Evolutionary conservation across 2,797 vertebrate genomes (phyloP).

Genomic region (Acanthurus tractus): DNA sequence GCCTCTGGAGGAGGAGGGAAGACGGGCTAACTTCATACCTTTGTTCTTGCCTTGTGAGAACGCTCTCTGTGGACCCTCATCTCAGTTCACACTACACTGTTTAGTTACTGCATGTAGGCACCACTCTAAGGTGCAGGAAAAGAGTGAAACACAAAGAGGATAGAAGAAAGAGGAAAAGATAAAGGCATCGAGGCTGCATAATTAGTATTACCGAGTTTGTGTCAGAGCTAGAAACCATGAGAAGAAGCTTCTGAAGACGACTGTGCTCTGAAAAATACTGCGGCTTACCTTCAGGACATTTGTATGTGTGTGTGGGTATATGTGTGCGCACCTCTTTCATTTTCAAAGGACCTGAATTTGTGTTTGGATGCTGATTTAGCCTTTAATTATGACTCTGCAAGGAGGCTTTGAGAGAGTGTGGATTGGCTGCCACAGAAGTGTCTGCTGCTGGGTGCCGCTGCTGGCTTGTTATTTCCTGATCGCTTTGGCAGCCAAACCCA

Average conservation of each 20-base stretch:
- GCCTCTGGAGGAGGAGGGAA: conserved; percentile 55
- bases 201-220: conserved; percentile 74
- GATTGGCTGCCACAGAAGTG: conserved; percentile 59
- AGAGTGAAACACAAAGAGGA: conserved; percentile 58
- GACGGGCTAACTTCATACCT: conserved; percentile 60
- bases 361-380: conserved; percentile 77
- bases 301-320: conserved; percentile 63
- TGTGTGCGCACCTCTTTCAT: conserved; percentile 60
- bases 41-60: conserved; percentile 70
- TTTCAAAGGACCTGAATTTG: conserved; percentile 77
- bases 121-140: conserved; percentile 56
- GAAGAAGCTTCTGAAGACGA: conserved; percentile 77
- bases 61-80: conserved; percentile 58
- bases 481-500: conserved; percentile 88
- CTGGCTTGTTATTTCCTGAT: conserved; percentile 68
- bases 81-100: conserved; percentile 58
- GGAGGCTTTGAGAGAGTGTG: conserved; percentile 68
- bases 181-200: conserved; percentile 61
- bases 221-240: conserved; percentile 70
- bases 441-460: conserved; percentile 61
- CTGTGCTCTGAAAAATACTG: conserved; percentile 63
- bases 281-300: conserved; percentile 71
- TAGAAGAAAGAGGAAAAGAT: conserved; percentile 60
- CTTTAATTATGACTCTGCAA: conserved; percentile 79
- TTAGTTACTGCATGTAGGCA: conserved; percentile 56